Conservation (phyloP, 2,888 invertebrate genomes). For the Branchipolynoe longqiensis region DNA sequence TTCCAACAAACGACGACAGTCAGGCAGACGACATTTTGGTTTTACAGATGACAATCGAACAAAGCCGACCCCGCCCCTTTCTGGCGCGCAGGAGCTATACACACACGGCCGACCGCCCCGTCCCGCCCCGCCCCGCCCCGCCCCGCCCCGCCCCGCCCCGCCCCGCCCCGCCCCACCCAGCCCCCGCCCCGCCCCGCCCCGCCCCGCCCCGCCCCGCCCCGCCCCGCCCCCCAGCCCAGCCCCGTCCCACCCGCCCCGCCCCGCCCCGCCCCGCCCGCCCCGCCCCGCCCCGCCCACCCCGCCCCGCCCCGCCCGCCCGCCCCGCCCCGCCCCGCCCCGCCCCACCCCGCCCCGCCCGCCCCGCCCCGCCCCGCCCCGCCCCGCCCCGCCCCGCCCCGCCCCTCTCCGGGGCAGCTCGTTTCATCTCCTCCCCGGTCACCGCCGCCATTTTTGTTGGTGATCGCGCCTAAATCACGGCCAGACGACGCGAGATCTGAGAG, state of each 20-base stretch:
- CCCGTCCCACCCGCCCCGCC: not conserved
- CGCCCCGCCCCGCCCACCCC: not conserved
- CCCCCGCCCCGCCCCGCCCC: not conserved
- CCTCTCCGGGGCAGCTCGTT: not conserved
- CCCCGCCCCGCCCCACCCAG: not conserved
- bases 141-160: not conserved
- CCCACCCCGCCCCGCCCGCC: no score
- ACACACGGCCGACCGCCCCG: no score
- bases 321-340: not conserved
- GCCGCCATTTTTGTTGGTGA: constrained; percentile 8
- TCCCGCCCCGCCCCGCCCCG: not conserved
- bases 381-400: not conserved
- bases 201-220: not conserved
- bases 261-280: not conserved
- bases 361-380: no score
- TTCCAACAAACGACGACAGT: no score
- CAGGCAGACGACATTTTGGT: no score
- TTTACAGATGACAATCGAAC: no score
- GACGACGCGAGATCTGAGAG: constrained; percentile 18
- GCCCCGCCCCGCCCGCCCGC: not conserved
- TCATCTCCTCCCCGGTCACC: not conserved
- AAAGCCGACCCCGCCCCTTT: no score
- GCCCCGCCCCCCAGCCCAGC: not conserved
- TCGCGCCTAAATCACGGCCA: constrained; percentile 20
- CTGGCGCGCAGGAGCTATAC: no score